Percentiles rank a stretch among this genome's conserved stretches.
Conservation (phyloP, 2,797 vertebrate species). For the Mormyrus hasselquistii region DNA sequence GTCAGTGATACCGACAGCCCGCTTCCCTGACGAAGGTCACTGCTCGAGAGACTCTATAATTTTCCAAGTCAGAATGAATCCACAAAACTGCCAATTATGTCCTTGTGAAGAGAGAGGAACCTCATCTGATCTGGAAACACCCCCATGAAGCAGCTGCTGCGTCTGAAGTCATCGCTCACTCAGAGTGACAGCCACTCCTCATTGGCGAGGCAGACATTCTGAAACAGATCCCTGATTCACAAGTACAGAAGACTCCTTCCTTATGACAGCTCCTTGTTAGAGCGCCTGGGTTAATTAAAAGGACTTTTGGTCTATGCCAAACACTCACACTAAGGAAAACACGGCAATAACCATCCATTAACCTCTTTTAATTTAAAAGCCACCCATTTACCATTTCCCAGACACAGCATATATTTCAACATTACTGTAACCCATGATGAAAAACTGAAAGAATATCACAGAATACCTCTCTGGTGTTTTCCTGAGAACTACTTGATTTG, state of each 20-base stretch:
- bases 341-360: neutral
- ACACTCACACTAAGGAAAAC: neutral
- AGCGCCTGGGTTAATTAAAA: neutral
- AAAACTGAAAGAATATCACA: neutral
- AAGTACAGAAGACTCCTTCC: neutral
- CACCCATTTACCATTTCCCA: neutral
- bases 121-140: neutral
- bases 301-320: neutral
- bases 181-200: neutral
- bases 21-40: neutral
- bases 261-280: neutral
- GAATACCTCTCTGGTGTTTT: neutral
- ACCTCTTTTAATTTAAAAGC: neutral
- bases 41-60: neutral
- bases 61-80: slow-evolving; percentile 9
- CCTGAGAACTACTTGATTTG: neutral
- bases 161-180: neutral
- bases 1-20: neutral
- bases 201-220: neutral
- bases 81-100: neutral
- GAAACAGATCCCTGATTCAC: neutral
- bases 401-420: neutral
- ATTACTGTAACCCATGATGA: neutral
- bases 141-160: neutral
- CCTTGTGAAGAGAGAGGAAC: neutral